Evolutionary conservation across 2,113 vertebrate species (phyloP), one percentile per base, ranked within the genome.

Genomic region (Chelonoidis abingdonii): DNA sequence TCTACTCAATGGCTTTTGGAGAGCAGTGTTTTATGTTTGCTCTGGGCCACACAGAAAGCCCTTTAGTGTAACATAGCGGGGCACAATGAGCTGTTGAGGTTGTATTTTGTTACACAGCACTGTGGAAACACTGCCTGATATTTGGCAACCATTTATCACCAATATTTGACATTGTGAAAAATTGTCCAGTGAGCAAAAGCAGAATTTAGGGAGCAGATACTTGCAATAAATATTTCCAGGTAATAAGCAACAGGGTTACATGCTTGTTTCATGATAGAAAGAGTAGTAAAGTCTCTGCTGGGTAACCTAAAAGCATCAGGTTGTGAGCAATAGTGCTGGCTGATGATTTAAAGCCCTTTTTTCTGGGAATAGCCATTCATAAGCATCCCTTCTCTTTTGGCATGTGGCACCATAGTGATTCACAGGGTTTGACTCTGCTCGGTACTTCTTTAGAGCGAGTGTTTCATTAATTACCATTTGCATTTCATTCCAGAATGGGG

Each of bases 401-500:
- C 31, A 29, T 41, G 44, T 0, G 0, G 19, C 47, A 24, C 76
- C 1, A 0, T 75, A 2, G 3, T 89, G 87, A 80, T 12, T 76
- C n/a, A 76, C 38, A 25, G 38, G 10, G 90, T 84, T 57, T 82
- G 6, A 21, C 49, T 53, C 65, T 89, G 25, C 35, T 79, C 27
- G 47, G 88, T 92, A 91, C 56, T 44, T n/a, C 19, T 38, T 78
- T 9, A 54, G 5, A 31, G 27, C 27, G 89, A 52, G 12, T 8
- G 49, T 84, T 93, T 59, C 29, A 85, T 80, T 62, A 49, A 85
- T 24, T 6, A 2, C 57, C 72, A 62, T 19, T 57, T 24, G 52
- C 0, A 0, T 44, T 92, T 24, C 17, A 53, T 78, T 53, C 1
- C 0, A 69, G 16, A 41, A 24, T 0, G 0, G 41, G 57, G n/a